Conservation (phyloP, 2,113 vertebrate species). For the Corvus moneduloides region DNA sequence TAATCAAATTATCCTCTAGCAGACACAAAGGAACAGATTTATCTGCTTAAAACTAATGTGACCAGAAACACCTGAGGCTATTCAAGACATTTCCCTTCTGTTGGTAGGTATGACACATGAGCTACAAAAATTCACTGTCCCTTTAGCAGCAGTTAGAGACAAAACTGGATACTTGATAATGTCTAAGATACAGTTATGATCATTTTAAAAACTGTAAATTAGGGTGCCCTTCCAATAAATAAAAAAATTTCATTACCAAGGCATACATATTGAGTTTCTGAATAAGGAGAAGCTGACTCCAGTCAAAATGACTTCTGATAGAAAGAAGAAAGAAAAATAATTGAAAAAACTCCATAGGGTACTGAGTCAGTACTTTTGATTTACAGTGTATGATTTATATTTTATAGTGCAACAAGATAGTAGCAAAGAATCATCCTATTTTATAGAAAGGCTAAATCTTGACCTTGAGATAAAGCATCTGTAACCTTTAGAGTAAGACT, state of each 20-base stretch:
- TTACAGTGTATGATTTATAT: background rate
- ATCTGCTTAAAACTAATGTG: background rate
- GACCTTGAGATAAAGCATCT: background rate
- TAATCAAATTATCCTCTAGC: background rate
- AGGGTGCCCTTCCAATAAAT: background rate
- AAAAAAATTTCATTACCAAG: background rate
- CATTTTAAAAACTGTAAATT: background rate
- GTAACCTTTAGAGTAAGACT: background rate
- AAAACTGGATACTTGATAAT: background rate
- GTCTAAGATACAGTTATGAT: background rate
- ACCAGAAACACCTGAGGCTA: background rate
- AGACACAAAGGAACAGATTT: background rate
- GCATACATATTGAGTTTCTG: background rate
- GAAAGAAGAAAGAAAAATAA: background rate
- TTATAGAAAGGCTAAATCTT: background rate
- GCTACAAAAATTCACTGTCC: background rate
- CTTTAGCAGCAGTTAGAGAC: background rate
- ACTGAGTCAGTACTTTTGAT: background rate
- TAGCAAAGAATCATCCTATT: background rate
- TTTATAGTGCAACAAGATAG: background rate
- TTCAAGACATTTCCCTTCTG: background rate
- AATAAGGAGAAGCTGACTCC: background rate
- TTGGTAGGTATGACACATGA: background rate
- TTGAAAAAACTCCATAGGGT: fast-evolving
- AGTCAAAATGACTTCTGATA: background rate